A percentile compares a stretch with the other conserved stretches of the same genome.
Evolutionary conservation across 2,113 vertebrate genomes (phyloP).

Genomic region (Theristicus caerulescens): DNA sequence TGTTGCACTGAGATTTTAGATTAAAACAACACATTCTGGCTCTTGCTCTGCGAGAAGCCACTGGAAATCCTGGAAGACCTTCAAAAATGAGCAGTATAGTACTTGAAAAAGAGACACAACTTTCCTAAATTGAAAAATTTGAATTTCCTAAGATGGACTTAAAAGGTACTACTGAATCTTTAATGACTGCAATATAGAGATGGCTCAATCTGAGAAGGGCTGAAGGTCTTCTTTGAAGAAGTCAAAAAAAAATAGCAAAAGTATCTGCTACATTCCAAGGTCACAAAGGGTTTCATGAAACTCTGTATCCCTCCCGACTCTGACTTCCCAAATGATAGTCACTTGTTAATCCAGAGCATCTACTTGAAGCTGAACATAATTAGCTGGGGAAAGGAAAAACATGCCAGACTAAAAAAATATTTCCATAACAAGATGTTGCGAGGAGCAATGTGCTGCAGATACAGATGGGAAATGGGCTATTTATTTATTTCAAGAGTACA

Average conservation of each 20-base stretch:
- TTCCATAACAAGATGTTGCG: background rate
- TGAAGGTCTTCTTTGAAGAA: conserved; percentile 66
- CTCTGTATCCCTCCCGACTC: conserved; percentile 32
- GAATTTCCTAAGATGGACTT: conserved; percentile 64
- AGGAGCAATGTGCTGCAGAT: background rate
- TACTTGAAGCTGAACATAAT: background rate
- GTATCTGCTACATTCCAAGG: conserved; percentile 66
- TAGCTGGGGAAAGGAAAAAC: background rate
- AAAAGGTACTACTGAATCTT: conserved; percentile 61
- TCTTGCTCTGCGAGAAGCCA: conserved; percentile 9
- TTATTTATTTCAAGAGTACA: background rate
- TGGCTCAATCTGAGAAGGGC: conserved; percentile 19
- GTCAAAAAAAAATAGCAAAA: background rate
- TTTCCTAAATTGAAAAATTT: conserved; percentile 49
- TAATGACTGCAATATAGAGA: conserved; percentile 23
- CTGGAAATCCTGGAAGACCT: conserved; percentile 57
- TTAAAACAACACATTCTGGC: background rate
- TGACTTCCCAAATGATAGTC: conserved; percentile 38
- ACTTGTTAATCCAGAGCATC: conserved; percentile 24
- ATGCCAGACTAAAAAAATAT: background rate
- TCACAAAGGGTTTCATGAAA: conserved; percentile 39
- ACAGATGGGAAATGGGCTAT: background rate
- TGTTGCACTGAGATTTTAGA: background rate
- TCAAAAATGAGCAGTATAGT: background rate
- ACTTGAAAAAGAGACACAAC: conserved; percentile 36